Evolutionary conservation across 2,113 vertebrate species (phyloP).

Genomic region (Sturnira hondurensis): DNA sequence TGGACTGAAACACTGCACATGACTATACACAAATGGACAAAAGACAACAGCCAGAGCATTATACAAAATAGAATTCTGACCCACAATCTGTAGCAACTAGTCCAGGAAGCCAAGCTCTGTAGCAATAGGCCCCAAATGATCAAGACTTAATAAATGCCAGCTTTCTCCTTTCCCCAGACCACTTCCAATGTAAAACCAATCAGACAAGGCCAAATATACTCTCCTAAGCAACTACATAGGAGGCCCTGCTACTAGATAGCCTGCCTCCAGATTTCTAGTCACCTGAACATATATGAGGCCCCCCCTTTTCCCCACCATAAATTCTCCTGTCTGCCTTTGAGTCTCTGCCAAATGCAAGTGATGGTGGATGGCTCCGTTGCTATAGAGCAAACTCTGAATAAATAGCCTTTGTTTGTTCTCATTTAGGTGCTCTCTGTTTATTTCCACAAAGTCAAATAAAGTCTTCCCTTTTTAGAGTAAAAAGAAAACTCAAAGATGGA

Average conservation of each 20-base stretch:
- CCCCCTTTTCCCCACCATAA: neutral
- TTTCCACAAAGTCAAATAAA: slow-evolving; percentile 17
- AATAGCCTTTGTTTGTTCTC: neutral
- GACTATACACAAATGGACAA: neutral
- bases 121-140: neutral
- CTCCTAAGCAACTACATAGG: neutral
- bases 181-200: neutral
- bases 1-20: neutral
- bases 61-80: neutral
- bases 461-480: neutral
- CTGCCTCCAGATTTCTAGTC: neutral
- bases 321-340: neutral
- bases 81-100: neutral
- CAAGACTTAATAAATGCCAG: neutral
- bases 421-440: neutral
- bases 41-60: neutral
- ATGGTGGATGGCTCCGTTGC: neutral
- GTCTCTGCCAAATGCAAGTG: neutral
- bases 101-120: neutral
- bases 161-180: neutral
- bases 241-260: neutral
- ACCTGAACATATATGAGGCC: neutral
- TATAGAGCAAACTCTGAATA: neutral
- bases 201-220: neutral
- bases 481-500: slow-evolving; percentile 11